A percentile compares a stretch with the other conserved stretches of the same genome.
These are phyloP conservation scores for Chaunax sp. DNA, from an alignment of 2,797 vertebrate species.

Conservation along the genomic window DNA sequence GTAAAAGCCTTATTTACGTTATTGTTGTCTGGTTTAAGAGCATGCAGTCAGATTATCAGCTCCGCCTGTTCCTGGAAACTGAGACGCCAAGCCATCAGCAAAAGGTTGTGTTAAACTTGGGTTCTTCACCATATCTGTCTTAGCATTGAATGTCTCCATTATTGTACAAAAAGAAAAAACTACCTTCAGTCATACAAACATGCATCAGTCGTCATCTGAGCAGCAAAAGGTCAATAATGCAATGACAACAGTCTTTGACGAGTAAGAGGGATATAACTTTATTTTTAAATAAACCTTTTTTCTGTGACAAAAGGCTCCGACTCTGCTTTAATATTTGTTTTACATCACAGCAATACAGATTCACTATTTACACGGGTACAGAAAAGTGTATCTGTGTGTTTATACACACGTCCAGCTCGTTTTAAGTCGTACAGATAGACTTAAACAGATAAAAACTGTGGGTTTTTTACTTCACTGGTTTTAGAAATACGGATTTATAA, in stretches of 20 bases:
- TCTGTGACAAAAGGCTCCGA: constrained; percentile 87
- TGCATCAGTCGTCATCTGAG: constrained; percentile 30
- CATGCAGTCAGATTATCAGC: constrained; percentile 20
- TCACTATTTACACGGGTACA: constrained; percentile 66
- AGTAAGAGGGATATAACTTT: constrained; percentile 93
- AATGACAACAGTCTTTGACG: constrained; percentile 82
- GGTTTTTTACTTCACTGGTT: too few species aligned
- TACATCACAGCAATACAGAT: constrained; percentile 70
- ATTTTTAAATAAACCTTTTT: constrained; percentile 99
- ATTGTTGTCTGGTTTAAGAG: background rate
- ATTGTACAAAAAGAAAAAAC: constrained; percentile 8
- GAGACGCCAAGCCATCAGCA: background rate
- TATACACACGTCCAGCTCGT: too few species aligned
- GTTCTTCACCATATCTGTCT: constrained; percentile 21
- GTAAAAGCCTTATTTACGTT: constrained; percentile 46
- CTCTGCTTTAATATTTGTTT: constrained; percentile 61
- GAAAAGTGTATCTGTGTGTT: background rate
- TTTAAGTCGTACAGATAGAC: too few species aligned
- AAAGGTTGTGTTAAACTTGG: background rate
- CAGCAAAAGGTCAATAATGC: constrained; percentile 37
- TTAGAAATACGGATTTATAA: too few species aligned
- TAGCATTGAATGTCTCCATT: constrained; percentile 50
- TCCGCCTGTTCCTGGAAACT: background rate
- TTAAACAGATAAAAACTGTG: too few species aligned
- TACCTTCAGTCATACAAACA: constrained; percentile 6